Evolutionary conservation across 2,797 vertebrate species (phyloP).

Genomic region (Lacerta viridis): DNA sequence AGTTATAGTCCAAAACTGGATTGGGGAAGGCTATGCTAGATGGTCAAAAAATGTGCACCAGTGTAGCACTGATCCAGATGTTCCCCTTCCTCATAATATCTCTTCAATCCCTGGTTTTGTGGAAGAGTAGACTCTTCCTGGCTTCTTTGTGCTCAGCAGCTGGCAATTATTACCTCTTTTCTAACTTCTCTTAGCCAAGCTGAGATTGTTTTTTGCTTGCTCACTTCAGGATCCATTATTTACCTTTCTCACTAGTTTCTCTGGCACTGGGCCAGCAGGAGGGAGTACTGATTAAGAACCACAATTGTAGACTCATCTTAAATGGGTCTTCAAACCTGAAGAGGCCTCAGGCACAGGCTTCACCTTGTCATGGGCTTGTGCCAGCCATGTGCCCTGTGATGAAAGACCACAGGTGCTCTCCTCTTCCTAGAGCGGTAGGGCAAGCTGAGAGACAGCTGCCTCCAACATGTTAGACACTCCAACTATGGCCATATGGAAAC

Average conservation of each 20-base stretch:
- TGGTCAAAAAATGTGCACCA: neutral
- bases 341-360: neutral
- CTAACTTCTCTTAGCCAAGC: neutral
- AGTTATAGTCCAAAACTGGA: too few species aligned
- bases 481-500: too few species aligned
- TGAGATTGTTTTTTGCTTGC: neutral
- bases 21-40: too few species aligned
- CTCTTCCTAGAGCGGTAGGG: too few species aligned
- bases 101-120: neutral
- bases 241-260: neutral
- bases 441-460: too few species aligned
- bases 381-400: neutral
- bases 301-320: neutral
- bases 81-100: neutral
- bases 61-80: neutral
- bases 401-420: too few species aligned
- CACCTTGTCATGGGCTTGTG: neutral
- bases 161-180: neutral
- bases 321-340: neutral
- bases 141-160: neutral
- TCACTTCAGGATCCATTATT: neutral
- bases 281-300: too few species aligned
- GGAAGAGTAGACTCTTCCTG: neutral
- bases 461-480: too few species aligned
- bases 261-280: neutral